Evolutionary conservation across 2,113 vertebrate genomes (phyloP), one percentile per base, ranked within the genome.

Genomic region (Pomatostomus ruficeps): DNA sequence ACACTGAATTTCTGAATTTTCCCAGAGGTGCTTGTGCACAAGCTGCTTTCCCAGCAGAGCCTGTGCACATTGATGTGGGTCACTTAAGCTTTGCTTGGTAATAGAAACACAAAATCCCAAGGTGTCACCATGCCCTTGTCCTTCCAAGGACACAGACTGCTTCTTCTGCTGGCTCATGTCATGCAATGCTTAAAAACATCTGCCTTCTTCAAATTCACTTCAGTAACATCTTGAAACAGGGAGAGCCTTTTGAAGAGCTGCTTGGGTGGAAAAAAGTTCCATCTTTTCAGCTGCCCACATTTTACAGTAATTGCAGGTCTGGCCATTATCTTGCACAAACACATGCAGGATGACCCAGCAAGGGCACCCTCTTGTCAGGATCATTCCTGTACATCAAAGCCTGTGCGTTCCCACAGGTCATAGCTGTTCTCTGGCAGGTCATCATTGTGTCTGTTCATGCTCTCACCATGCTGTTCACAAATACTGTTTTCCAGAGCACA

Each of bases 61-160:
- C 55, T n/a, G 12, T 28, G 26, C 26, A 77, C 33, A 12, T 15
- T 66, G 24, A 12, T 3, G 2, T 46, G 66, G 17, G 16, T 23
- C 76, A 25, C 38, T 57, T 43, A 43, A 51, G 20, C 18, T 84
- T 77, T 84, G 7, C 45, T 51, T 3, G 2, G 25, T 57, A 51
- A 22, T 2, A 52, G 51, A 48, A 57, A 66, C 28, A 7, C 14
- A 12, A 87, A 81, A 55, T 25, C 42, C 31, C 28, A 70, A 4
- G 20, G 5, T 72, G 17, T 21, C n/a, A 23, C 13, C 0, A 1
- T 35, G 35, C 28, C 58, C 0, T 0, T 23, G 35, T 67, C 29
- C 33, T 88, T 79, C 35, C 20, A 35, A 65, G 19, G 46, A 51
- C 59, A 35, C 14, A 46, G 10, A 40, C 12, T 45, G 25, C 42